These are phyloP conservation scores for Metaphire vulgaris DNA, from an alignment of 1,140 invertebrate species.

Conservation along the genomic window DNA sequence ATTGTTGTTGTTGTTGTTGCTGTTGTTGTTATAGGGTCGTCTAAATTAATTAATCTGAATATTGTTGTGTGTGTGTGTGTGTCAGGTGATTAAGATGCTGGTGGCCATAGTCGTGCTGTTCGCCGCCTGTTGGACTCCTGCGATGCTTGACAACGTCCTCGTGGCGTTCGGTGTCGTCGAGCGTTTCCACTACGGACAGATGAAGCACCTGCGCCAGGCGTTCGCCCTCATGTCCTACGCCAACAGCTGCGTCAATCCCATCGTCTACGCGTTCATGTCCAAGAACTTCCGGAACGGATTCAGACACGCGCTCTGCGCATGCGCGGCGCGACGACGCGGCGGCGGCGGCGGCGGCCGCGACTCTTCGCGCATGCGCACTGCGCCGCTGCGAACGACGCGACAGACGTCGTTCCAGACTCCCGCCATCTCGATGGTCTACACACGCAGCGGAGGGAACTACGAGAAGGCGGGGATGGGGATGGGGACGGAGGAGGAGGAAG, in stretches of 20 bases:
- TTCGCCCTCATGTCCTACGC: slow-evolving; percentile 59
- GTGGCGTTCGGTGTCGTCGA: slow-evolving; percentile 59
- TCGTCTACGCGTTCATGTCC: slow-evolving; percentile 74
- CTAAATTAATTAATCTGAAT: too few species aligned
- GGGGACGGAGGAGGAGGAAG: too few species aligned
- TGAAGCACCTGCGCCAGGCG: slow-evolving; percentile 60
- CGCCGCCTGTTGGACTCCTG: slow-evolving; percentile 55
- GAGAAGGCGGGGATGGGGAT: too few species aligned
- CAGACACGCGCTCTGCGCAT: slow-evolving; percentile 5
- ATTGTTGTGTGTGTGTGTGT: too few species aligned
- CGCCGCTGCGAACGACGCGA: not conserved
- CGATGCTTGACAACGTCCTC: slow-evolving; percentile 49
- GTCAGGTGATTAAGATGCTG: slow-evolving; percentile 56
- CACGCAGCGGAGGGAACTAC: too few species aligned
- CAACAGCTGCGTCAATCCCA: slow-evolving; percentile 67
- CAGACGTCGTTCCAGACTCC: not conserved
- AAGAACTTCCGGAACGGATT: slow-evolving; percentile 61
- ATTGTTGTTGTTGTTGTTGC: too few species aligned
- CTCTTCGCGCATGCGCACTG: not conserved
- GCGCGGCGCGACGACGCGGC: not conserved
- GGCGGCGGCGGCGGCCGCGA: too few species aligned
- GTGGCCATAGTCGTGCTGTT: slow-evolving; percentile 55
- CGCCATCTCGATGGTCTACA: not conserved
- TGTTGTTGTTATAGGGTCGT: too few species aligned
- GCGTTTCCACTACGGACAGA: slow-evolving; percentile 53